These are phyloP conservation scores for Camelus bactrianus DNA, from an alignment of 2,113 vertebrate genomes.

Conservation along the genomic window DNA sequence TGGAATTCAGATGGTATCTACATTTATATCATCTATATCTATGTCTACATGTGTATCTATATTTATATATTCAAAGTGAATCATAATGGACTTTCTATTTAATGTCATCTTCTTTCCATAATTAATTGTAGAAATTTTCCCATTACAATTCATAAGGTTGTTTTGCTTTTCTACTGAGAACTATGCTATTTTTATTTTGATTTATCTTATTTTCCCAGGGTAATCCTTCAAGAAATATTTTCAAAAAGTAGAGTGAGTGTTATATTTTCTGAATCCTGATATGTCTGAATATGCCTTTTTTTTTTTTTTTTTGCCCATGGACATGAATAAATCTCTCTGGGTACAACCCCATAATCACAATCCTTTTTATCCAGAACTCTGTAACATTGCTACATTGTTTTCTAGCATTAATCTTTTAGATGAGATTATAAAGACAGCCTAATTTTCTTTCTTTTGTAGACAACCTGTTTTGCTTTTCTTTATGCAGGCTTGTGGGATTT, in stretches of 20 bases:
- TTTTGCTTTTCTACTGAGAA: constrained; percentile 1
- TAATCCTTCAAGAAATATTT: constrained; percentile 45
- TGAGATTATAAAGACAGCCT: neutral
- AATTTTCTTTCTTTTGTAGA: constrained; percentile 18
- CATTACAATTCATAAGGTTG: neutral
- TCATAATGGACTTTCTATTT: neutral
- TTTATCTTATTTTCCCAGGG: neutral
- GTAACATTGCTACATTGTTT: neutral
- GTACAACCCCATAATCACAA: neutral
- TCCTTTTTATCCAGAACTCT: neutral
- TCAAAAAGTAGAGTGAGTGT: neutral
- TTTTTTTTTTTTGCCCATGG: neutral
- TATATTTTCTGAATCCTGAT: neutral
- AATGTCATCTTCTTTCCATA: neutral
- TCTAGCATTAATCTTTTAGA: neutral
- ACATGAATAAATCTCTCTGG: neutral
- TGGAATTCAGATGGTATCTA: constrained; percentile 8
- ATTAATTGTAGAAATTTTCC: neutral
- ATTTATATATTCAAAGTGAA: neutral
- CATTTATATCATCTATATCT: neutral
- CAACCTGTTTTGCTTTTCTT: constrained; percentile 52
- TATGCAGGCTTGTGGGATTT: constrained; percentile 10
- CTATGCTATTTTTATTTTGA: neutral
- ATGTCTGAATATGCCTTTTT: neutral
- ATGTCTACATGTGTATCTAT: neutral